Conservation (phyloP, 1,140 invertebrate genomes). For the Drosophila arawakana region DNA sequence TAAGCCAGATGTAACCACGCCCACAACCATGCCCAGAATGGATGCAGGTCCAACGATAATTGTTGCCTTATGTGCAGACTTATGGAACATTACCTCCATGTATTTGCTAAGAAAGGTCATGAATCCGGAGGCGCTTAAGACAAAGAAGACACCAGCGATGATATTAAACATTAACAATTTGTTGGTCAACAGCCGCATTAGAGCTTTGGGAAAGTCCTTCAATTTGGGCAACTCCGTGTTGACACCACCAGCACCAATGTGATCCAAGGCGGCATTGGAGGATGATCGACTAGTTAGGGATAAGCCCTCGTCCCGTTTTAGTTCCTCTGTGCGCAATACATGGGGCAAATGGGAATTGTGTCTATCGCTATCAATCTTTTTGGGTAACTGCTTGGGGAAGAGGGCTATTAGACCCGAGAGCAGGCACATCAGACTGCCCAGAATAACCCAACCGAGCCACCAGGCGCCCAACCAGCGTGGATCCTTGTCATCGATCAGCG, state of each 20-base stretch:
- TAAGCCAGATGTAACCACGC: constrained; percentile 87
- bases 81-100: constrained; percentile 89
- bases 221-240: constrained; percentile 68
- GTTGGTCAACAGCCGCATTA: constrained; percentile 87
- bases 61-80: constrained; percentile 87
- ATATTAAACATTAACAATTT: constrained; percentile 87
- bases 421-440: constrained; percentile 86
- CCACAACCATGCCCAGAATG: constrained; percentile 87
- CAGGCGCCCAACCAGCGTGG: constrained; percentile 89
- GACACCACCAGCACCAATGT: constrained; percentile 53
- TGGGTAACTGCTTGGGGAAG: constrained; percentile 86
- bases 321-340: constrained; percentile 72
- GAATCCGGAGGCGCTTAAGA: constrained; percentile 88
- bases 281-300: constrained; percentile 68
- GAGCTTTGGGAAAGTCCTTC: constrained; percentile 86
- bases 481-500: constrained; percentile 87
- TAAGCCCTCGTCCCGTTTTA: constrained; percentile 70
- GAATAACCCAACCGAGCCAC: constrained; percentile 89
- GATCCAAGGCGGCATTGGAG: constrained; percentile 72
- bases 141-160: constrained; percentile 86
- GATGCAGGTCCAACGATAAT: constrained; percentile 87
- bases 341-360: constrained; percentile 75
- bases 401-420: constrained; percentile 87
- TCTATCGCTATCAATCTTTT: constrained; percentile 32
- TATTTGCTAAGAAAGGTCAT: constrained; percentile 90